Conservation (phyloP, 2,888 invertebrate genomes). For the Blastobasis lacticolella region DNA sequence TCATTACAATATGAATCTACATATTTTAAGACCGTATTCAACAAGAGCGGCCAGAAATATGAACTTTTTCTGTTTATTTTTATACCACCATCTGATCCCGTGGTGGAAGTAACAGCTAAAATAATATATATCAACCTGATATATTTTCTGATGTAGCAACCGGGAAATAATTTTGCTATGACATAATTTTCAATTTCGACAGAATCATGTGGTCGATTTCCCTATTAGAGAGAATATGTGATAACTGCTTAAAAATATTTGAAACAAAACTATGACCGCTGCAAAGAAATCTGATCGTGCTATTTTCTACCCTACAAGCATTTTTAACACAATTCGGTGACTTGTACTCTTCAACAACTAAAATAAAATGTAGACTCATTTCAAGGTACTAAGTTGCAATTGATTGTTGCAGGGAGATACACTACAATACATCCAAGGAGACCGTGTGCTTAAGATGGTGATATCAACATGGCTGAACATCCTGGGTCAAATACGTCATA, state of each 20-base stretch:
- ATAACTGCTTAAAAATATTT: too few species aligned
- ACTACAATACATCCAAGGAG: constrained; percentile 60
- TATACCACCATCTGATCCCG: too few species aligned
- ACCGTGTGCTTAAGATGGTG: constrained; percentile 60
- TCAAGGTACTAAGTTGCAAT: constrained; percentile 2
- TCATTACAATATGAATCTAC: neutral
- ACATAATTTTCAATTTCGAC: too few species aligned
- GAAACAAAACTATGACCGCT: neutral
- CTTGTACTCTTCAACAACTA: constrained; percentile 16
- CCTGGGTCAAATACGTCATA: constrained; percentile 16
- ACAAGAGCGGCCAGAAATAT: too few species aligned
- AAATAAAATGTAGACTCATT: neutral
- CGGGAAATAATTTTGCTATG: too few species aligned
- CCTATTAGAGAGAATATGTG: too few species aligned
- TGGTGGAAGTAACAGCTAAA: too few species aligned
- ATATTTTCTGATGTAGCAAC: too few species aligned
- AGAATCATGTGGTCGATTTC: too few species aligned
- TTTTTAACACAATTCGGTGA: constrained; percentile 20
- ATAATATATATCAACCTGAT: too few species aligned
- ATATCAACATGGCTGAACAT: constrained; percentile 26
- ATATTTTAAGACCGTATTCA: too few species aligned
- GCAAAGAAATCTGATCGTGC: constrained; percentile 39
- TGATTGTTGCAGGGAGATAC: constrained; percentile 66
- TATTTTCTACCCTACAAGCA: constrained; percentile 46
- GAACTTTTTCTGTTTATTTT: too few species aligned